phyloP scores from a whole-genome alignment of 2,888 invertebrate genomes.

The Craniophora ligustri region DNA sequence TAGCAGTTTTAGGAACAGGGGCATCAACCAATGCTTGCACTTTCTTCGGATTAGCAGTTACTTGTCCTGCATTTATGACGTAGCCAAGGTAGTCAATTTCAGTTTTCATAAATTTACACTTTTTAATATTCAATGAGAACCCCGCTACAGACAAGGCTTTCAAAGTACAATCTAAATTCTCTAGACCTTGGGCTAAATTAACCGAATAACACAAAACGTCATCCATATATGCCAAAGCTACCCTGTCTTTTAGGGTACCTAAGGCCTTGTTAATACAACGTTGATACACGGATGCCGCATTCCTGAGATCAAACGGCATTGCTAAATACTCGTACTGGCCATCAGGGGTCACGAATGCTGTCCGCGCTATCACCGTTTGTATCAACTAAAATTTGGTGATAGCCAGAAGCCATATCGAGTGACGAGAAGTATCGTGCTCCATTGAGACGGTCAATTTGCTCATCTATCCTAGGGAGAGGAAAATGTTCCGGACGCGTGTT shows the following conservation, averaged over 20 bases:
- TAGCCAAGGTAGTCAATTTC: conserved; percentile 42
- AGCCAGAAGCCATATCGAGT: conserved; percentile 10
- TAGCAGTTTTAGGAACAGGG: conserved; percentile 25
- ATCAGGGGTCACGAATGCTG: neutral
- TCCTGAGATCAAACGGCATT: conserved; percentile 4
- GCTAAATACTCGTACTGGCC: neutral
- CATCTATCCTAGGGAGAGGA: conserved; percentile 25
- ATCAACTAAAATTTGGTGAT: neutral
- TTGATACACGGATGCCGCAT: conserved; percentile 1
- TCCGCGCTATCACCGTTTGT: neutral
- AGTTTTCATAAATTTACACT: conserved; percentile 17
- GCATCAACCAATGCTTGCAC: conserved; percentile 31
- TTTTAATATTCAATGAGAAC: conserved; percentile 40
- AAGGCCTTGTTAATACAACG: neutral
- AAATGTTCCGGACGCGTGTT: conserved; percentile 49
- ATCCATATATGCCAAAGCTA: neutral
- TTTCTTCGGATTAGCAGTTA: conserved; percentile 41
- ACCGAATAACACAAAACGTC: neutral
- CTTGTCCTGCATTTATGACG: conserved; percentile 20
- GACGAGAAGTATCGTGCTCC: neutral
- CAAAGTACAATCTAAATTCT: conserved; percentile 16
- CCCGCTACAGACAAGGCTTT: conserved; percentile 20
- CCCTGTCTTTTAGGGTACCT: neutral
- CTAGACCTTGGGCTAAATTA: neutral
- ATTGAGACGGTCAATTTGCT: conserved; percentile 1